Evolutionary conservation across 2,888 invertebrate genomes (phyloP), one percentile per base, ranked within the genome.

Genomic region (Oxytorus armatus): DNA sequence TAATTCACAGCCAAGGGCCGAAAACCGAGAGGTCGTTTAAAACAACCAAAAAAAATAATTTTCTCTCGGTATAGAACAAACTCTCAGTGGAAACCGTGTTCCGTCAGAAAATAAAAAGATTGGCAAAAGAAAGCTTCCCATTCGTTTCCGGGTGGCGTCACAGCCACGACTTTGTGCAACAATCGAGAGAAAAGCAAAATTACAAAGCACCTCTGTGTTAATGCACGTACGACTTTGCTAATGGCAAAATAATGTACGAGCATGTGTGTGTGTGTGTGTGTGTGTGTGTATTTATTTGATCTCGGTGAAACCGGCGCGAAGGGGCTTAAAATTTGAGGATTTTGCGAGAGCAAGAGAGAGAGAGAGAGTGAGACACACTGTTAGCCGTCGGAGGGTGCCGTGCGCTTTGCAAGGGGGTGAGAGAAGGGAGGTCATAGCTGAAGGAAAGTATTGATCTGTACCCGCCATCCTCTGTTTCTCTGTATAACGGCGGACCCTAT

Each of bases 391-490:
- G 83, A 82, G 83, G 83, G 83, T 81, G 83, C 33, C 75, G n/a
- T n/a, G n/a, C n/a, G 75, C 70, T 70, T 69, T 33, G 70, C 73
- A 61, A 65, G 70, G 82, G 83, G 79, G 77, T 72, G 80, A 82
- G 85, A 84, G 88, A 87, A 82, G 85, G 86, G 89, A 87, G 88
- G 87, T 86, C 85, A 87, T 88, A 88, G 90, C 89, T 89, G 89
- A 90, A 91, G 90, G 90, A 91, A 91, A 92, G 91, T 92, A 92
- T 92, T 92, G 92, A 92, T 92, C 92, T 91, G 90, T 86, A 88
- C 87, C 87, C 84, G 88, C 89, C 88, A 88, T 90, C 89, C 90
- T 88, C 90, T 87, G 88, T 88, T 89, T 88, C 89, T 88, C 87
- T 88, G 87, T 83, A 82, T n/a, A 61, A 86, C 86, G 81, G 81